Percentiles rank a stretch among this genome's conserved stretches.
These are phyloP conservation scores for Philypnodon macrostomus DNA, from an alignment of 2,797 vertebrate genomes.

Conservation along the genomic window DNA sequence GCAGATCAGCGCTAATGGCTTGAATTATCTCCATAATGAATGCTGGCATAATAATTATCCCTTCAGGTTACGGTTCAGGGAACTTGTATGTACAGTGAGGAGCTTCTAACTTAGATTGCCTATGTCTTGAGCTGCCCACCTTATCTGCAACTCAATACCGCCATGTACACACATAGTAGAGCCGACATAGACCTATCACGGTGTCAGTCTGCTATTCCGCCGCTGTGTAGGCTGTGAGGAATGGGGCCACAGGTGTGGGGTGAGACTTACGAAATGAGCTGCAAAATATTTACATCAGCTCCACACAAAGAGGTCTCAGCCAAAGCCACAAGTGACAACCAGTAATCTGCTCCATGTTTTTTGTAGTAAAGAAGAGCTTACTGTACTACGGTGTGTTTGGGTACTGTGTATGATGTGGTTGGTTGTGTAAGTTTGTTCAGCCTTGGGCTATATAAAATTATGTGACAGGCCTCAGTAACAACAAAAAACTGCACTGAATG, in stretches of 20 bases:
- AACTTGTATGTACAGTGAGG: constrained; percentile 22
- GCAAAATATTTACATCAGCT: constrained; percentile 12
- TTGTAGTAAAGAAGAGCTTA: constrained; percentile 4
- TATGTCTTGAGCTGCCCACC: constrained; percentile 56
- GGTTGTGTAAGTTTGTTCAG: constrained; percentile 1
- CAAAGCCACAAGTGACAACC: constrained; percentile 10
- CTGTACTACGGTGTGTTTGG: not conserved
- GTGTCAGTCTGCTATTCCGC: constrained; percentile 58
- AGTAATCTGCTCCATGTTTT: constrained; percentile 2
- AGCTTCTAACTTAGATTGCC: not conserved
- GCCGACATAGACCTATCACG: constrained; percentile 47
- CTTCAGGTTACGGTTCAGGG: constrained; percentile 38
- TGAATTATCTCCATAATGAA: constrained; percentile 32
- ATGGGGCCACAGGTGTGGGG: constrained; percentile 68
- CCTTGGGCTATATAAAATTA: not conserved
- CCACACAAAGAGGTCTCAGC: constrained; percentile 8
- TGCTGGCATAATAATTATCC: constrained; percentile 33
- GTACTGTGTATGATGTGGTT: constrained; percentile 12
- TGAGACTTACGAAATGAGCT: constrained; percentile 36
- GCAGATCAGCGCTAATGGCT: constrained; percentile 29
- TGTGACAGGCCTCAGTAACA: constrained; percentile 1
- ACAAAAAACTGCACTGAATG: not conserved
- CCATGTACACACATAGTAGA: constrained; percentile 9
- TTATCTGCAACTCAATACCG: constrained; percentile 59
- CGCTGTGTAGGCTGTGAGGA: constrained; percentile 52